phyloP scores from a whole-genome alignment of 2,888 invertebrate species.

The Cephus rjabovi region DNA sequence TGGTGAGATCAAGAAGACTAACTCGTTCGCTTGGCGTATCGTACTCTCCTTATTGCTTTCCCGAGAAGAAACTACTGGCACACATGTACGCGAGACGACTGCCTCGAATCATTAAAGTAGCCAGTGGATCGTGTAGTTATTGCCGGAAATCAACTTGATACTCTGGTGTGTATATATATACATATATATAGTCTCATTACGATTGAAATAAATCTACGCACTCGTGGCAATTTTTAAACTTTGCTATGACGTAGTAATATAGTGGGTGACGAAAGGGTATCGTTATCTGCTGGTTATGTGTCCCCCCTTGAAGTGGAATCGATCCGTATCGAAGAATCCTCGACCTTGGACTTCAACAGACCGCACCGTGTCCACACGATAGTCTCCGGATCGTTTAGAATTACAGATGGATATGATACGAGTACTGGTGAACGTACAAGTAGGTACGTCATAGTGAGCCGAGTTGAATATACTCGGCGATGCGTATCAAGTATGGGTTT shows the following conservation, averaged over 20 bases:
- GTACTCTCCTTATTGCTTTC: background rate
- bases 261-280: background rate
- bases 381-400: background rate
- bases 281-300: background rate
- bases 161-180: background rate
- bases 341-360: background rate
- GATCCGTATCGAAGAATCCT: background rate
- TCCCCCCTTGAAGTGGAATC: background rate
- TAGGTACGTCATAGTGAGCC: background rate
- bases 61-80: background rate
- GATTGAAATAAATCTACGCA: background rate
- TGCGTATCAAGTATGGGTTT: background rate
- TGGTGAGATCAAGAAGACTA: background rate
- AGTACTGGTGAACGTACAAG: background rate
- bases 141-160: constrained; percentile 5
- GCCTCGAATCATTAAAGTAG: background rate
- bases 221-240: background rate
- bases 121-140: background rate
- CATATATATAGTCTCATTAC: background rate
- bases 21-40: background rate
- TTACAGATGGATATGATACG: background rate
- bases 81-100: background rate
- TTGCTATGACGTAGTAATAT: background rate
- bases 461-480: background rate
- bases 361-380: background rate